A percentile compares a stretch with the other conserved stretches of the same genome.
These are phyloP conservation scores for Natator depressus DNA, from an alignment of 2,113 vertebrate genomes.

Conservation along the genomic window DNA sequence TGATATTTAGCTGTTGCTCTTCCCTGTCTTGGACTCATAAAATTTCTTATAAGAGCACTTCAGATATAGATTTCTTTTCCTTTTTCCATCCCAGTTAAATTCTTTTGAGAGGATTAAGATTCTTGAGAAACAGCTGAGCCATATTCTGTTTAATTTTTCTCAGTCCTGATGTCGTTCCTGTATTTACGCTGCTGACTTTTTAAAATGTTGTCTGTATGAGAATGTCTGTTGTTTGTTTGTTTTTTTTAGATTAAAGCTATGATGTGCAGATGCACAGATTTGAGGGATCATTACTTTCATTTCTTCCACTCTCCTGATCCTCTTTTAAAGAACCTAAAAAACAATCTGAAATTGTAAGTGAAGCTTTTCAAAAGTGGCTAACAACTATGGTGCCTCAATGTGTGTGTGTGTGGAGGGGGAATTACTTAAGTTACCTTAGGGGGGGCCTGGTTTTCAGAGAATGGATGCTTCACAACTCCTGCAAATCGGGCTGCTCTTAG, in stretches of 20 bases:
- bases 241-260: not conserved
- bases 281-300: not conserved
- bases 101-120: not conserved
- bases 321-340: not conserved
- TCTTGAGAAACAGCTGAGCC: constrained; percentile 3
- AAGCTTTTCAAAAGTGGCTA: not conserved
- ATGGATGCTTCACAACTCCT: not conserved
- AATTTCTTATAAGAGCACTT: not conserved
- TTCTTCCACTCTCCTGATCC: not conserved
- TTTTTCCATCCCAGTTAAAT: not conserved
- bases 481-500: constrained; percentile 11
- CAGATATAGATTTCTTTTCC: not conserved
- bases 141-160: not conserved
- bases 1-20: not conserved
- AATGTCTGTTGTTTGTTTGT: not conserved
- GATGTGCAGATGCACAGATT: not conserved
- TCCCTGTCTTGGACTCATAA: not conserved
- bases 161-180: not conserved
- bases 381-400: not conserved
- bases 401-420: not conserved
- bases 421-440: not conserved
- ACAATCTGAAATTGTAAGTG: not conserved
- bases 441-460: not conserved
- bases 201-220: not conserved
- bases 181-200: not conserved